Conservation (phyloP, 2,113 vertebrate species). For the Perca fluviatilis region DNA sequence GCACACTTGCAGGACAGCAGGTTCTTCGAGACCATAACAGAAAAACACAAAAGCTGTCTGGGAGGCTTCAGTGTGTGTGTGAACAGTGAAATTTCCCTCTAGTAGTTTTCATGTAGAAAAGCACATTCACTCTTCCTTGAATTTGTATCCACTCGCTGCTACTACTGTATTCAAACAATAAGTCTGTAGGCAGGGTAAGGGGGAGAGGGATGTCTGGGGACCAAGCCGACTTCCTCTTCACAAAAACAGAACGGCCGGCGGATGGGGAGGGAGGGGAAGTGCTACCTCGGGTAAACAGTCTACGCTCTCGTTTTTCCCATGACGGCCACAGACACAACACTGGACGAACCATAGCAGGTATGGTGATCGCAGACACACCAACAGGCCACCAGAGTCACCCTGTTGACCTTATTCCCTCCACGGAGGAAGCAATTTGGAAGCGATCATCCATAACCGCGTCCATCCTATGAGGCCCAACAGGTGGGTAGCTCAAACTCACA, state of each 20-base stretch:
- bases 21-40: slow-evolving; percentile 70
- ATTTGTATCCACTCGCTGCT: slow-evolving; percentile 65
- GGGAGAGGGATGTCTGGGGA: slow-evolving; percentile 65
- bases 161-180: slow-evolving; percentile 80
- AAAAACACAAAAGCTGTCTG: slow-evolving; percentile 69
- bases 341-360: slow-evolving; percentile 43
- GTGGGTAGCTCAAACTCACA: slow-evolving; percentile 65
- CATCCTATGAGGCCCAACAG: slow-evolving; percentile 71
- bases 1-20: slow-evolving; percentile 22
- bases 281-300: slow-evolving; percentile 73
- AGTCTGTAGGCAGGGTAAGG: slow-evolving; percentile 46
- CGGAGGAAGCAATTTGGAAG: slow-evolving; percentile 76
- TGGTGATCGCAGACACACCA: slow-evolving; percentile 23
- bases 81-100: slow-evolving; percentile 60
- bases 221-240: slow-evolving; percentile 72
- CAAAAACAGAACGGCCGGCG: slow-evolving; percentile 49
- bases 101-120: slow-evolving; percentile 42
- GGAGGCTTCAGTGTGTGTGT: slow-evolving; percentile 42
- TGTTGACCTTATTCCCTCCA: slow-evolving; percentile 56
- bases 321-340: slow-evolving; percentile 69
- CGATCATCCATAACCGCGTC: slow-evolving; percentile 69
- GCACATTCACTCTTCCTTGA: slow-evolving; percentile 72
- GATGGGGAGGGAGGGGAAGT: slow-evolving; percentile 67
- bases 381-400: slow-evolving; percentile 49
- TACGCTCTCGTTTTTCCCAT: slow-evolving; percentile 61